A percentile compares a stretch with the other conserved stretches of the same genome.
Evolutionary conservation across 2,797 vertebrate genomes (phyloP).

Genomic region (Bothrops alternatus): DNA sequence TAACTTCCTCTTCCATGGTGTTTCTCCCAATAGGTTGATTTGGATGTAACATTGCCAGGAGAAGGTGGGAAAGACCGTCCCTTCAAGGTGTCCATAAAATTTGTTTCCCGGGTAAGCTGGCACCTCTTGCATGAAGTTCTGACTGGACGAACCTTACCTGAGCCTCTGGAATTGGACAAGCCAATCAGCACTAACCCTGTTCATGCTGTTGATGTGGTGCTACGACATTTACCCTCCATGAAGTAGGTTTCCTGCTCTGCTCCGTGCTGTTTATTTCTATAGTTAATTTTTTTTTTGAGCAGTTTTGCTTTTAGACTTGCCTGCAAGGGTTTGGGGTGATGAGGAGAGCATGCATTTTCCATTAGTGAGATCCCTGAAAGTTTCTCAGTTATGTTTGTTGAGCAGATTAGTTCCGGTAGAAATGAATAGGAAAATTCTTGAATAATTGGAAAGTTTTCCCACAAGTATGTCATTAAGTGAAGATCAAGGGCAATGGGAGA

Average conservation of each 20-base stretch:
- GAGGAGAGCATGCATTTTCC: neutral
- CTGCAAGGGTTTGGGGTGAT: neutral
- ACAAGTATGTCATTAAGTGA: slow-evolving; percentile 10
- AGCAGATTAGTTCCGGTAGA: neutral
- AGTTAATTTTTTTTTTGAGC: neutral
- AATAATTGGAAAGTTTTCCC: slow-evolving; percentile 4
- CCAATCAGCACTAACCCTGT: slow-evolving; percentile 99
- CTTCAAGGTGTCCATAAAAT: slow-evolving; percentile 97
- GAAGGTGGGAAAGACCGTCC: slow-evolving; percentile 98
- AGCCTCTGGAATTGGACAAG: slow-evolving; percentile 98
- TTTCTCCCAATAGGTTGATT: slow-evolving; percentile 83
- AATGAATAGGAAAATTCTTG: neutral
- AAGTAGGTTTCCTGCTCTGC: slow-evolving; percentile 77
- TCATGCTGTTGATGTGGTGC: slow-evolving; percentile 96
- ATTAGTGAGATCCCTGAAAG: neutral
- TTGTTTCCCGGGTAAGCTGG: slow-evolving; percentile 99
- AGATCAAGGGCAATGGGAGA: neutral
- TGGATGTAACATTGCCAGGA: slow-evolving; percentile 98
- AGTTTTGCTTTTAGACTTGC: neutral
- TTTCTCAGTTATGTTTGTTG: neutral
- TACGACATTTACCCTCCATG: slow-evolving; percentile 98
- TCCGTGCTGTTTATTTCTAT: neutral
- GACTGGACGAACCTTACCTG: slow-evolving; percentile 93
- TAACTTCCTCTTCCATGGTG: neutral
- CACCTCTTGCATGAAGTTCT: slow-evolving; percentile 97